Conservation (phyloP, 2,888 invertebrate genomes). For the Drosophila lutescens region DNA sequence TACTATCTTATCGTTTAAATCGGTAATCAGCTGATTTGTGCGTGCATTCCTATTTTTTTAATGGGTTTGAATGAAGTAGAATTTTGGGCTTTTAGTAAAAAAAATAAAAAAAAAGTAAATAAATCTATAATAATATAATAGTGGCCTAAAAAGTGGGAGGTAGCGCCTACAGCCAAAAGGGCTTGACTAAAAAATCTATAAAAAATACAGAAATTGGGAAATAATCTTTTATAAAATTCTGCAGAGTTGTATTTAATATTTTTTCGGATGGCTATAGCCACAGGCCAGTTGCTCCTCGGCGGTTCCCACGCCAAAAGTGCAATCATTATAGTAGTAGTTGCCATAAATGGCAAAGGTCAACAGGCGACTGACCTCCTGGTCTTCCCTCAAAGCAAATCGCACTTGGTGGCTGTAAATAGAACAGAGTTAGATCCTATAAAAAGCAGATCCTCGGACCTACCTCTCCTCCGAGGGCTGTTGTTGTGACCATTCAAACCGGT, state of each 20-base stretch:
- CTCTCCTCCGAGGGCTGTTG: background rate
- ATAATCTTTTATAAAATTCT: background rate
- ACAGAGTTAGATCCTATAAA: background rate
- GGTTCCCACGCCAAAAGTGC: constrained; percentile 44
- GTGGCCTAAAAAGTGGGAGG: too few relatives aligned
- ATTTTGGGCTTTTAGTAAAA: constrained; percentile 5
- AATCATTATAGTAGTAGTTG: constrained; percentile 72
- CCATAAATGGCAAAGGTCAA: constrained; percentile 78
- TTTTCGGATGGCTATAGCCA: constrained; percentile 27
- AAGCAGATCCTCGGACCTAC: background rate
- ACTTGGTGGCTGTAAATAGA: constrained; percentile 26
- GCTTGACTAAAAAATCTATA: too few relatives aligned
- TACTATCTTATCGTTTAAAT: constrained; percentile 18
- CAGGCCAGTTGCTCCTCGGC: constrained; percentile 38
- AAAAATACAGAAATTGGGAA: too few relatives aligned
- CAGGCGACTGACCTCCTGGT: constrained; percentile 47
- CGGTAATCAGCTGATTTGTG: background rate
- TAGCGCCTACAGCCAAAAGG: too few relatives aligned
- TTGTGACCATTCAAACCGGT: constrained; percentile 11
- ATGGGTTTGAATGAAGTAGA: background rate
- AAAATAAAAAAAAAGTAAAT: too few relatives aligned
- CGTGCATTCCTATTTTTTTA: background rate
- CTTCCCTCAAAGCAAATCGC: constrained; percentile 48
- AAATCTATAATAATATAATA: too few relatives aligned
- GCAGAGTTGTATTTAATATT: too few relatives aligned